Conservation (phyloP, 2,888 invertebrate species). For the Hypomecis atomaria region DNA sequence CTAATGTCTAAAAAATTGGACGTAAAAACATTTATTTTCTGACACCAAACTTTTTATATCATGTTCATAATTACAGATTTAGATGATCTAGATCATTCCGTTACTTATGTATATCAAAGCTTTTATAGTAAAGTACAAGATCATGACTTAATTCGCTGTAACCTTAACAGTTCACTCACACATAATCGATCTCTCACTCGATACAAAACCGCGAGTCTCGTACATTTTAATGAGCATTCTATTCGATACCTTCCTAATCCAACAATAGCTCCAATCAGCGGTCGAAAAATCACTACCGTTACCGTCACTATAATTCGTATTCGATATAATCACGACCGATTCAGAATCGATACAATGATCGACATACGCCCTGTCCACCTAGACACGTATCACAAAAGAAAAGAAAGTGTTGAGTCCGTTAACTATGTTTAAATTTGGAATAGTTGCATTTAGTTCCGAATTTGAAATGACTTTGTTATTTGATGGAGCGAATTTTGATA, state of each 20-base stretch:
- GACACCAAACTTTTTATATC: no score
- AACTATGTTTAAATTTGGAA: constrained; percentile 71
- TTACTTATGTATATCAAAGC: neutral
- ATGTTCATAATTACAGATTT: no score
- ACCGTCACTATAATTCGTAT: constrained; percentile 39
- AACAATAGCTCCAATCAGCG: constrained; percentile 76
- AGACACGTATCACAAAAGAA: constrained; percentile 67
- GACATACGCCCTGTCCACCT: constrained; percentile 75
- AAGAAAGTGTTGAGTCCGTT: constrained; percentile 74
- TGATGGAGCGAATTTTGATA: constrained; percentile 52
- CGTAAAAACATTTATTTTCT: no score
- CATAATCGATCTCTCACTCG: constrained; percentile 31
- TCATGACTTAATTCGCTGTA: constrained; percentile 29
- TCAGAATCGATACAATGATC: constrained; percentile 70
- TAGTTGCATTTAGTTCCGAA: constrained; percentile 52
- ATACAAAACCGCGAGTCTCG: constrained; percentile 29
- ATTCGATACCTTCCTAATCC: constrained; percentile 48
- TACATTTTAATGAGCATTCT: constrained; percentile 62
- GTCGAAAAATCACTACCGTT: constrained; percentile 63
- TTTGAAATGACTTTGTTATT: constrained; percentile 49
- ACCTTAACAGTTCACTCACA: constrained; percentile 34
- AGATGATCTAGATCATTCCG: no score
- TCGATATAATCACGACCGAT: constrained; percentile 74
- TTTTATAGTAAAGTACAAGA: constrained; percentile 8
- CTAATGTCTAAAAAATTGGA: no score